Conservation (phyloP, 23 tunicate species). For the Aplidium turbinatum region DNA sequence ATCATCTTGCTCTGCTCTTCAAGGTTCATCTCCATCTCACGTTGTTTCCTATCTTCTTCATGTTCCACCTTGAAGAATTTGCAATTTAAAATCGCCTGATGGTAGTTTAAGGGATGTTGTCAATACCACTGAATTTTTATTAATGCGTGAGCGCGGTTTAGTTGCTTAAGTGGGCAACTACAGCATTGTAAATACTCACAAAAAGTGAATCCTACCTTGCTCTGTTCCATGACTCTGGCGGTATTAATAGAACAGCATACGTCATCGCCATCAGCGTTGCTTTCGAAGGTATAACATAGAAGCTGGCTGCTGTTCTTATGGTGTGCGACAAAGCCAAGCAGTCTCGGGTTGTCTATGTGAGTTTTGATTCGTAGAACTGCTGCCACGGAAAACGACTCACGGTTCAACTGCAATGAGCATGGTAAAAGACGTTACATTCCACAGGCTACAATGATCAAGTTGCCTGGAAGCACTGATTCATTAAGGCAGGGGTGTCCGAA, state of each 20-base stretch:
- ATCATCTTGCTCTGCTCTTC: slow-evolving; percentile 67
- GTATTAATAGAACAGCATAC: slow-evolving; percentile 89
- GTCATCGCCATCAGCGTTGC: slow-evolving; percentile 78
- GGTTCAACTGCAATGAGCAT: not conserved
- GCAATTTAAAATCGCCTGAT: not conserved
- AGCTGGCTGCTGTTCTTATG: slow-evolving; percentile 4
- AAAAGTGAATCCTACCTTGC: slow-evolving; percentile 40
- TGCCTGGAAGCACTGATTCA: too few species aligned
- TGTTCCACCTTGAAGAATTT: slow-evolving; percentile 58
- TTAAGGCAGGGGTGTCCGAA: too few species aligned
- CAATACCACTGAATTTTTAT: too few species aligned
- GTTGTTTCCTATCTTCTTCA: slow-evolving; percentile 52
- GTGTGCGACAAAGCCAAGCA: slow-evolving; percentile 67
- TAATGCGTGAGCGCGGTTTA: too few species aligned
- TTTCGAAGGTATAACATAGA: slow-evolving; percentile 84
- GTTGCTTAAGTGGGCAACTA: too few species aligned
- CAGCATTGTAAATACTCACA: too few species aligned
- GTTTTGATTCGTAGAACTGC: slow-evolving; percentile 41
- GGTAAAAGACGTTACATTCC: too few species aligned
- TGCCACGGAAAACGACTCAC: slow-evolving; percentile 28
- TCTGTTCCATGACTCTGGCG: slow-evolving; percentile 69
- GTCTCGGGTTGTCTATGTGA: slow-evolving; percentile 68
- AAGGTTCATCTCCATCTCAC: slow-evolving; percentile 55
- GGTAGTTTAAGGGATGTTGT: too few species aligned
- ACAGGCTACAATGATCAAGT: too few species aligned